Percentiles rank a stretch among this genome's conserved stretches.
phyloP scores from a whole-genome alignment of 2,888 invertebrate genomes.

The Drosophila anceps region DNA sequence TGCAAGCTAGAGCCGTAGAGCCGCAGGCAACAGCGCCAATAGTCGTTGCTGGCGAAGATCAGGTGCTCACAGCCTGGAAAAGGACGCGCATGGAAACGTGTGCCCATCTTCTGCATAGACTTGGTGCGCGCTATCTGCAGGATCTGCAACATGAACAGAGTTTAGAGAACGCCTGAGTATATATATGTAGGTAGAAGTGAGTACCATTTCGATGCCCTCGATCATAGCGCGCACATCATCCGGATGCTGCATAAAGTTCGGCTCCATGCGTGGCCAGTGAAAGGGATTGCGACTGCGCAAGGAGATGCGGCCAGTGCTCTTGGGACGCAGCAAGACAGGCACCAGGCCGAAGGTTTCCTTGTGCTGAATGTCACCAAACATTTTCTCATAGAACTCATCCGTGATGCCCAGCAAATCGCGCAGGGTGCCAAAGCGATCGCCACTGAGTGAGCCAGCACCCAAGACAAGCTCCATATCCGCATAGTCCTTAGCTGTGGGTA shows the following conservation, averaged over 20 bases:
- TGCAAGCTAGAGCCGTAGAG: slow-evolving; percentile 90
- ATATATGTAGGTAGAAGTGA: background rate
- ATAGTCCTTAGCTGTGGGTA: slow-evolving; percentile 85
- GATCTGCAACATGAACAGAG: slow-evolving; percentile 84
- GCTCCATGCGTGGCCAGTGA: slow-evolving; percentile 91
- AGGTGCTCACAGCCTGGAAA: slow-evolving; percentile 89
- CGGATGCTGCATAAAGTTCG: slow-evolving; percentile 92
- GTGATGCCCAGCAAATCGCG: slow-evolving; percentile 88
- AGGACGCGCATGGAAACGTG: slow-evolving; percentile 86
- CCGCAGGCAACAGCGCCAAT: slow-evolving; percentile 91
- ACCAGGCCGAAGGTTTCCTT: slow-evolving; percentile 89
- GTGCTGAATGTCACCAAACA: slow-evolving; percentile 81
- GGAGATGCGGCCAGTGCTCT: slow-evolving; percentile 90
- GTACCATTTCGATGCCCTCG: slow-evolving; percentile 90
- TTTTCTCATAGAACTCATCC: slow-evolving; percentile 85
- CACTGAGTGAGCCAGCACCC: slow-evolving; percentile 91
- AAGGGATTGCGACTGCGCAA: slow-evolving; percentile 90
- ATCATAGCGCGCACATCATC: slow-evolving; percentile 91
- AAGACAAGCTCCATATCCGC: slow-evolving; percentile 93
- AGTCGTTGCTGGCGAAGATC: slow-evolving; percentile 88
- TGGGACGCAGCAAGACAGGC: slow-evolving; percentile 90
- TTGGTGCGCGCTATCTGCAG: slow-evolving; percentile 86
- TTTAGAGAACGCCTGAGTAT: too few species aligned
- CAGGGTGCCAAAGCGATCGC: slow-evolving; percentile 90
- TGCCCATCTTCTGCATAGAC: slow-evolving; percentile 86